A percentile compares a stretch with the other conserved stretches of the same genome.
Evolutionary conservation across 2,113 vertebrate genomes (phyloP).

Genomic region (human): DNA sequence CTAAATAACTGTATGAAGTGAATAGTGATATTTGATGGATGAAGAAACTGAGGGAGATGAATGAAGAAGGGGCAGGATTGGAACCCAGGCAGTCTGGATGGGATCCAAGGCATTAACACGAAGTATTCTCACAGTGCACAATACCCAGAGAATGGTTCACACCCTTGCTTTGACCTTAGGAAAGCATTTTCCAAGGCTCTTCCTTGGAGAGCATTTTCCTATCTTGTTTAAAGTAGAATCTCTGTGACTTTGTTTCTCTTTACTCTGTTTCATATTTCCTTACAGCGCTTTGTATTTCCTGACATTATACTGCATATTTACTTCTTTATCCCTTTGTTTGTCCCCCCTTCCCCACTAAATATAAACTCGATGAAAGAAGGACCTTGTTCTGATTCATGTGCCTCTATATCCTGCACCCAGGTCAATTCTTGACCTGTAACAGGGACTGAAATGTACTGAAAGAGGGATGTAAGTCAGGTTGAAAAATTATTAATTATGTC

Average conservation of each 20-base stretch:
- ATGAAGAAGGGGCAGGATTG: background rate
- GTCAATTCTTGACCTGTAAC: background rate
- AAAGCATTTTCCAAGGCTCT: background rate
- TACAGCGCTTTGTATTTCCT: background rate
- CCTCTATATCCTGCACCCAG: accelerated
- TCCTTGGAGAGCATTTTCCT: too few species aligned
- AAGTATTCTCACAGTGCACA: too few species aligned
- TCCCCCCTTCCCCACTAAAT: too few species aligned
- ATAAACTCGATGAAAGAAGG: background rate
- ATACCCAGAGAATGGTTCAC: background rate
- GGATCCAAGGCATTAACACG: background rate
- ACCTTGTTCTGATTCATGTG: background rate
- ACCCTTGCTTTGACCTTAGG: background rate
- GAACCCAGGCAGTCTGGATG: background rate
- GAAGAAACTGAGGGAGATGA: background rate
- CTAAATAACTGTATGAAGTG: accelerated
- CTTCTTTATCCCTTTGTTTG: background rate
- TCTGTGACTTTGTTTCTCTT: background rate
- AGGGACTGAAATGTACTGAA: background rate
- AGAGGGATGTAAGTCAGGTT: background rate
- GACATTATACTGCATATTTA: background rate
- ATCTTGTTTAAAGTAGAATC: background rate
- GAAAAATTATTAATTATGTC: background rate
- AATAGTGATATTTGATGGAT: background rate
- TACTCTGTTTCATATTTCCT: background rate